Evolutionary conservation across 2,888 invertebrate genomes (phyloP).

Genomic region (Meliscaeva auricollis): DNA sequence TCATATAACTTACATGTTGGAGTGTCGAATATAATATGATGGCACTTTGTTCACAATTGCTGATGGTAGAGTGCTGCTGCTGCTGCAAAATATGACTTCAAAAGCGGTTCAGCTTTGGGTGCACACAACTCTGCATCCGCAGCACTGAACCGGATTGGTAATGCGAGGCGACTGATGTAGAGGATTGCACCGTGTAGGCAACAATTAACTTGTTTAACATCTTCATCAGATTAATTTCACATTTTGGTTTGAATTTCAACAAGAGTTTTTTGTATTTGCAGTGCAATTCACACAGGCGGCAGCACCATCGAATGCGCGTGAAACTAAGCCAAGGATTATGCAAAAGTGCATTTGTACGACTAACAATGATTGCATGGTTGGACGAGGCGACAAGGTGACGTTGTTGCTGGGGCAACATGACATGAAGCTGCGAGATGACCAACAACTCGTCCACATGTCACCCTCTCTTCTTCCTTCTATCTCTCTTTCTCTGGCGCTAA

Average conservation of each 20-base stretch:
- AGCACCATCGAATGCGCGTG: background rate
- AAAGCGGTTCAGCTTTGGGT: conserved; percentile 39
- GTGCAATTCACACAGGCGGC: background rate
- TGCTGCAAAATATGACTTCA: conserved; percentile 28
- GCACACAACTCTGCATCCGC: background rate
- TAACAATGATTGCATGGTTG: conserved; percentile 58
- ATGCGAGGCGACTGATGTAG: conserved; percentile 24
- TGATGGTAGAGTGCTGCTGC: conserved; percentile 13
- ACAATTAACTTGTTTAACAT: conserved; percentile 72
- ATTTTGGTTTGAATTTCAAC: conserved; percentile 42
- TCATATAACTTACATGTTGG: background rate
- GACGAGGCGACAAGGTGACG: background rate
- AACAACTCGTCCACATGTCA: conserved; percentile 1
- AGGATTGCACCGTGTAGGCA: conserved; percentile 41
- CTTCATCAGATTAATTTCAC: conserved; percentile 72
- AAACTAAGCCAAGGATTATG: conserved; percentile 69
- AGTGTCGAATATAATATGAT: conserved; percentile 6
- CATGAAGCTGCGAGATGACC: background rate
- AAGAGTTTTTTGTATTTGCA: background rate
- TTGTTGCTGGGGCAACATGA: background rate
- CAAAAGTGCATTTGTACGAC: conserved; percentile 17
- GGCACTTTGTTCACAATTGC: conserved; percentile 35
- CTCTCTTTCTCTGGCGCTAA: background rate
- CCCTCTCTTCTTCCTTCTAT: too few species aligned
- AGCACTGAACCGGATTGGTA: conserved; percentile 40